Percentiles rank a stretch among this genome's conserved stretches.
Conservation (phyloP, 2,888 invertebrate species). For the Nomada goodeniana region DNA sequence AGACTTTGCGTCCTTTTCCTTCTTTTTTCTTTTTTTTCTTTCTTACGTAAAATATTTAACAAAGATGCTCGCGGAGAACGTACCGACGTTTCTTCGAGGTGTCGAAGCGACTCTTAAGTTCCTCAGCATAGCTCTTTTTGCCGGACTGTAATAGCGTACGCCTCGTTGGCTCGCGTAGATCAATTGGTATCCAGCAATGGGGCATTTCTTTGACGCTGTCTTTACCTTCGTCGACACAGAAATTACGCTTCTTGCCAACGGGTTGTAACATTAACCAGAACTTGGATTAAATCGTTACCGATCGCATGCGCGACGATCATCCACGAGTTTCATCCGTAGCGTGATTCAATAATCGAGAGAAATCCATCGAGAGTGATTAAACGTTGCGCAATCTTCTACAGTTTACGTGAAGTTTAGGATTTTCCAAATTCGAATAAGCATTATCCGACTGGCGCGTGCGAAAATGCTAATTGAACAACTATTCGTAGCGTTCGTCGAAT, state of each 20-base stretch:
- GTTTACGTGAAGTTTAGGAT: no score
- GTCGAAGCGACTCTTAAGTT: slow-evolving; percentile 20
- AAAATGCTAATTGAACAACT: no score
- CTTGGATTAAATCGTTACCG: neutral
- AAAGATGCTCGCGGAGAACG: neutral
- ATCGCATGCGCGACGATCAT: neutral
- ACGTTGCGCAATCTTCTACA: neutral
- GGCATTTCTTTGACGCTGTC: slow-evolving; percentile 34
- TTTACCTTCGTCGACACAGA: slow-evolving; percentile 21
- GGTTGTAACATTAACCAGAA: slow-evolving; percentile 1
- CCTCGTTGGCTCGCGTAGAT: slow-evolving; percentile 49
- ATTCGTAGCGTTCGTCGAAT: no score
- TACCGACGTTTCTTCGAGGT: slow-evolving; percentile 4
- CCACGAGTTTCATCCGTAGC: neutral
- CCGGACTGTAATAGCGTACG: slow-evolving; percentile 33
- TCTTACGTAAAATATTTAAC: neutral
- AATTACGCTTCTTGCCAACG: slow-evolving; percentile 9
- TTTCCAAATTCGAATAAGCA: no score
- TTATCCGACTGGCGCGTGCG: no score
- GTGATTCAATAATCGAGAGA: neutral
- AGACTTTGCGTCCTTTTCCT: neutral
- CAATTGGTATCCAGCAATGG: slow-evolving; percentile 30
- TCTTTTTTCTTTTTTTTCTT: neutral
- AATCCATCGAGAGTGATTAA: neutral
- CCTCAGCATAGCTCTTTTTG: slow-evolving; percentile 33